Conservation (phyloP, 2,797 vertebrate species). For the Chloroceryle amazona region DNA sequence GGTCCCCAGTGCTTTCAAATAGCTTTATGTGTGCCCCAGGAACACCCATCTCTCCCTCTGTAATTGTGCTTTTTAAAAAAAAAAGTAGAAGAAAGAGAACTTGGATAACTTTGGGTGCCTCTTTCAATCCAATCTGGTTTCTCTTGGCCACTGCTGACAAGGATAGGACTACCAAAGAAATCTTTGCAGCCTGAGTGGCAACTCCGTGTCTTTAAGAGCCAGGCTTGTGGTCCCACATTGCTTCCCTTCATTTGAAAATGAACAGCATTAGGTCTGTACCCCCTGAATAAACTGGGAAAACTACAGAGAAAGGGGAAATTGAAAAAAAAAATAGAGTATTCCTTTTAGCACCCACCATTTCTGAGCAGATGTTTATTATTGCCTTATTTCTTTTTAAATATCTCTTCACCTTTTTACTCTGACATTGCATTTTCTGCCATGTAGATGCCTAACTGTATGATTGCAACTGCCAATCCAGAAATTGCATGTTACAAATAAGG, state of each 20-base stretch:
- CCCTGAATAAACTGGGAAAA: not conserved
- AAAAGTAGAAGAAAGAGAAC: not conserved
- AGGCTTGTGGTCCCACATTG: not conserved
- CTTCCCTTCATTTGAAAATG: not conserved
- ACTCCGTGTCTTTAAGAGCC: not conserved
- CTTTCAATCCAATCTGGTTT: not conserved
- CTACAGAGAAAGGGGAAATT: not conserved
- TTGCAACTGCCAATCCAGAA: not conserved
- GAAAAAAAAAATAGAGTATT: not conserved
- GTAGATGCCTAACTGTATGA: not conserved
- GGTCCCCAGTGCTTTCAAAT: not conserved
- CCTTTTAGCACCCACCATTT: not conserved
- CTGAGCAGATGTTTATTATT: not conserved
- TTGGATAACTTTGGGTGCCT: not conserved
- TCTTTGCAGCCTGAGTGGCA: accelerated
- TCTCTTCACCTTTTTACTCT: not conserved
- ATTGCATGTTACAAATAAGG: not conserved
- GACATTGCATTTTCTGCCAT: not conserved
- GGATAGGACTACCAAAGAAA: not conserved
- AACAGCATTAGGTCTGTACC: not conserved
- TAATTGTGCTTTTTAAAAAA: not conserved
- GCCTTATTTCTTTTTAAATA: not conserved
- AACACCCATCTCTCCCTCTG: not conserved
- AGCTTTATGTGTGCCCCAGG: conserved; percentile 21
- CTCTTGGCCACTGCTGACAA: not conserved